Base-by-base conservation (phyloP, 2,113 vertebrate genomes). In the Nematolebias whitei region DNA sequence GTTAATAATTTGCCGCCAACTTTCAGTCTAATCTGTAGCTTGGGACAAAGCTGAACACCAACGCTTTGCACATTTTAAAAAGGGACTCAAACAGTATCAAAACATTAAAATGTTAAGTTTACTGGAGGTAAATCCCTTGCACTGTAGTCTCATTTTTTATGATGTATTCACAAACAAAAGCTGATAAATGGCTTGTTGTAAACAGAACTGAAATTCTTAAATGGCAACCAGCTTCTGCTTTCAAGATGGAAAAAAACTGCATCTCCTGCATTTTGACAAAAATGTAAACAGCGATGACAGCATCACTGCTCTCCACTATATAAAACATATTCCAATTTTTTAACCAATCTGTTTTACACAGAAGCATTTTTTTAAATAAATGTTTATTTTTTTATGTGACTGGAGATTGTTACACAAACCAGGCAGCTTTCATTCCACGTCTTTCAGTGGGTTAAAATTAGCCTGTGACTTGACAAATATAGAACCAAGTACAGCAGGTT, bases 1-100 rank as follows among this genome's bases (percentile, higher is more conserved):
- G 43, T 74, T 86, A 87, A 88, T 85, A 86, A 83, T 82, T 79
- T 54, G 56, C 73, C 54, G 57, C 41, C 24, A 71, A 87, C 84
- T 75, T 48, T 49, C 23, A 24, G 45, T 56, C 53, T 86, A 83
- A 87, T 85, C 86, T 79, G 63, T 18, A 51, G 38, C 41, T 45
- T 50, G 69, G 64, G 68, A 15, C 19, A 52, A 52, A 82, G 75
- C 67, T 85, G 84, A 82, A 79, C 39, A 45, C 22, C 24, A 62
- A 62, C 76, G 71, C 62, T 75, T 74, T 62, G 20, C 18, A 59
- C 40, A 73, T 32, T 23, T 76, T 78, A 54, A 39, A 10, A 66
- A 35, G 53, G 18, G 18, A 19, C 11, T 51, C 10, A 49, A 22
- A 49, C n/a, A 22, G 20, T 10, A 9, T 35, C 32, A 43, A 14